These are phyloP conservation scores for Pachydiplax longipennis DNA, from an alignment of 2,888 invertebrate genomes.

Conservation along the genomic window DNA sequence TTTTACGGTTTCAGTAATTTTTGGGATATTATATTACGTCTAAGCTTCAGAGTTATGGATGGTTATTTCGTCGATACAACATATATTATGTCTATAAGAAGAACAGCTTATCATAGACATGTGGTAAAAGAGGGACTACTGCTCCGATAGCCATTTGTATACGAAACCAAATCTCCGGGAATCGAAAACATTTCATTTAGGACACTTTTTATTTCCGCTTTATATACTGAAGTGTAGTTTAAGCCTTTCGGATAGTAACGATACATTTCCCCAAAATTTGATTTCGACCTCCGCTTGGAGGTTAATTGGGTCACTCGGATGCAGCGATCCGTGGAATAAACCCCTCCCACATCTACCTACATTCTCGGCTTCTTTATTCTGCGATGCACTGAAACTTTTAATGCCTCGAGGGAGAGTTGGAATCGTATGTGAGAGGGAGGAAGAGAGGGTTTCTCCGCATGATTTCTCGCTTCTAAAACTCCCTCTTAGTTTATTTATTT, in stretches of 20 bases:
- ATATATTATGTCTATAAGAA: too few relatives aligned
- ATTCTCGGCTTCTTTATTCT: not conserved
- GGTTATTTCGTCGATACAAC: too few relatives aligned
- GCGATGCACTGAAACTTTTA: slow-evolving; percentile 4
- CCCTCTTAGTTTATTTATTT: not conserved
- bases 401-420: not conserved
- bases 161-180: too few relatives aligned
- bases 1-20: too few relatives aligned
- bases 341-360: not conserved
- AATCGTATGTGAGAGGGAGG: not conserved
- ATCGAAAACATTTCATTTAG: not conserved
- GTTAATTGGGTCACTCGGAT: slow-evolving; percentile 27
- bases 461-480: not conserved
- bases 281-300: not conserved
- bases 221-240: not conserved
- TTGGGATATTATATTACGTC: too few relatives aligned
- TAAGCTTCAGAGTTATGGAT: too few relatives aligned
- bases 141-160: too few relatives aligned
- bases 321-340: not conserved
- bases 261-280: not conserved
- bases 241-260: not conserved
- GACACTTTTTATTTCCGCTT: not conserved
- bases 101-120: too few relatives aligned
- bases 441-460: not conserved
- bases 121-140: too few relatives aligned